A percentile compares a stretch with the other conserved stretches of the same genome.
Evolutionary conservation across 37 sponge, comb jelly and placozoan species (phyloP).

Genomic region (Axinella damicornis): DNA sequence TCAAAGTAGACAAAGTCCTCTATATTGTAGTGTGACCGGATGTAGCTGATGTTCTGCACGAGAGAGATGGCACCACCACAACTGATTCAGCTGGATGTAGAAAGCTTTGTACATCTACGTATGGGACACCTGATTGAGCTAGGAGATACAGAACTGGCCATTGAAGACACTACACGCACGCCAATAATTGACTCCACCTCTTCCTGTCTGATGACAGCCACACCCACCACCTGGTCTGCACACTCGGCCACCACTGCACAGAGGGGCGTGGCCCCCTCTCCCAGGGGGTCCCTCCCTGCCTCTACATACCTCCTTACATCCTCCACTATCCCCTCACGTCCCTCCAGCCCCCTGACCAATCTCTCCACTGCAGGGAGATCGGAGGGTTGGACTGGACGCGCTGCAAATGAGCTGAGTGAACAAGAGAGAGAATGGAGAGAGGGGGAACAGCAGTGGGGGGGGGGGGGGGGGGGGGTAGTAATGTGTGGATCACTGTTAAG

Average conservation of each 20-base stretch:
- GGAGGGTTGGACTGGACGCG: conserved; percentile 16
- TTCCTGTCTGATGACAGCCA: conserved; percentile 80
- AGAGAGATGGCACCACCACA: too few species aligned
- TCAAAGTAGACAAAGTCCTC: conserved; percentile 95
- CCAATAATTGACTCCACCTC: conserved; percentile 4
- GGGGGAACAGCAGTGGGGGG: background rate
- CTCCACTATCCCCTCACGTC: conserved; percentile 33
- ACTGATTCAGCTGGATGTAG: background rate
- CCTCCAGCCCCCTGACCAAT: conserved; percentile 24
- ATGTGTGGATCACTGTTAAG: background rate
- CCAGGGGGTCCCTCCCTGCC: conserved; percentile 68
- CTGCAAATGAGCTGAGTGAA: conserved; percentile 53
- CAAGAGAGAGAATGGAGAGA: conserved; percentile 2
- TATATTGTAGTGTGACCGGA: conserved; percentile 92
- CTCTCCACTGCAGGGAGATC: conserved; percentile 36
- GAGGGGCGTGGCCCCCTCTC: conserved; percentile 80
- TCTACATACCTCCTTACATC: conserved; percentile 71
- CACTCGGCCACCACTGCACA: conserved; percentile 81
- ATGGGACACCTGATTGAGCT: background rate
- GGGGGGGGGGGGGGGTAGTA: background rate
- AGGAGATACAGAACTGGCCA: background rate
- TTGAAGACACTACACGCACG: too few species aligned
- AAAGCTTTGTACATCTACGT: too few species aligned
- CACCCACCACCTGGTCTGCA: conserved; percentile 87
- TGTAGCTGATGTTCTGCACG: conserved; percentile 79